phyloP scores from a whole-genome alignment of 23 tunicate species.

The Diplosoma virens region DNA sequence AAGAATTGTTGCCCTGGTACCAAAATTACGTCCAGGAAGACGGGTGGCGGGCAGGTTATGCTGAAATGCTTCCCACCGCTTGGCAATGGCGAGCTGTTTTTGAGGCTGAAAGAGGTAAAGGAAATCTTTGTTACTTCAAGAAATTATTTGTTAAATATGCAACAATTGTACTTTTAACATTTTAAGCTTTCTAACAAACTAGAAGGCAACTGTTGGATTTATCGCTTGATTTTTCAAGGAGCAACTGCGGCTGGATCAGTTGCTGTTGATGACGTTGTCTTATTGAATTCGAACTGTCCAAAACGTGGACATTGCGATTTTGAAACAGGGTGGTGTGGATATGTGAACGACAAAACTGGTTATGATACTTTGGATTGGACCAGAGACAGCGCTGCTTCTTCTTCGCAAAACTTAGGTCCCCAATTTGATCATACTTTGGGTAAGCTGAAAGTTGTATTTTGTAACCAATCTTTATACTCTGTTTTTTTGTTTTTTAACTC shows the following conservation, averaged over 20 bases:
- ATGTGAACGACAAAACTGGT: constrained; percentile 44
- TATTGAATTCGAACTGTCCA: constrained; percentile 66
- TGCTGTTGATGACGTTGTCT: constrained; percentile 69
- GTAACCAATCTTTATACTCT: too few relatives aligned
- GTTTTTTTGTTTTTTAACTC: too few relatives aligned
- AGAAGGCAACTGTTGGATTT: background rate
- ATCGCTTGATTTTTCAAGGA: constrained; percentile 4
- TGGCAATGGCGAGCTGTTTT: constrained; percentile 62
- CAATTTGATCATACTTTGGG: constrained; percentile 82
- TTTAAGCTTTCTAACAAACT: background rate
- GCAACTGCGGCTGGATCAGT: constrained; percentile 15
- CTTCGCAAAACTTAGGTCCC: constrained; percentile 43
- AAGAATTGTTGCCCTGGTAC: constrained; percentile 17
- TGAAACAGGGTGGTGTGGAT: constrained; percentile 71
- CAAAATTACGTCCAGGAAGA: constrained; percentile 22
- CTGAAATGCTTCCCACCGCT: constrained; percentile 76
- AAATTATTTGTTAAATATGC: too few relatives aligned
- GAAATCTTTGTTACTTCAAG: too few relatives aligned
- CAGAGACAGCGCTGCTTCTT: constrained; percentile 50
- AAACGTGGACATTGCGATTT: constrained; percentile 76
- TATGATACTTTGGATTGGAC: constrained; percentile 74
- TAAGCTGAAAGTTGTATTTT: constrained; percentile 13
- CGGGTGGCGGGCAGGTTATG: constrained; percentile 64
- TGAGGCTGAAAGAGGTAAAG: constrained; percentile 69
- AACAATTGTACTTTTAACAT: too few relatives aligned